Evolutionary conservation across 1,140 invertebrate species (phyloP).

Genomic region (Brachionus rotundiformis): DNA sequence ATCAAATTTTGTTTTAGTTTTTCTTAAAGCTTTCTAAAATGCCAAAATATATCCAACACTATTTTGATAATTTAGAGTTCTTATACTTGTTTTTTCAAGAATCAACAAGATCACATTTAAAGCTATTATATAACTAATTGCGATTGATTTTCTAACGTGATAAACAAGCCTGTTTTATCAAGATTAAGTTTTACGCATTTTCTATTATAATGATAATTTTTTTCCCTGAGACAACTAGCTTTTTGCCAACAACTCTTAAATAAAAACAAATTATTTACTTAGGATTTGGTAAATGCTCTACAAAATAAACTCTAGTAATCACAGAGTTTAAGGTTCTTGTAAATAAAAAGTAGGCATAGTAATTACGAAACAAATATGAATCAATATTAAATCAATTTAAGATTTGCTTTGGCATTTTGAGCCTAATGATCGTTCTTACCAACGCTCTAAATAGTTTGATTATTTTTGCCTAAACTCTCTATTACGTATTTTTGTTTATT

Average conservation of each 20-base stretch:
- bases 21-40: conserved; percentile 3
- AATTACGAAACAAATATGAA: conserved; percentile 23
- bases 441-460: conserved; percentile 7
- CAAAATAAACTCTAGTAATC: background rate
- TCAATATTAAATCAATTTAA: conserved; percentile 31
- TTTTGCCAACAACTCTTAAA: background rate
- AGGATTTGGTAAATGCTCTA: background rate
- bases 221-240: background rate
- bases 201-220: background rate
- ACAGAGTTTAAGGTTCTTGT: background rate
- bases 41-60: conserved; percentile 4
- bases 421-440: conserved; percentile 17
- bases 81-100: background rate
- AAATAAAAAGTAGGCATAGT: conserved; percentile 12
- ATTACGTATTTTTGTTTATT: background rate
- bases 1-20: conserved; percentile 39
- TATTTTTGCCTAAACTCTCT: conserved; percentile 17
- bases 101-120: conserved; percentile 22
- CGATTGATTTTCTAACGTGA: conserved; percentile 5
- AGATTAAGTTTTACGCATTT: conserved; percentile 15
- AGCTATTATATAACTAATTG: background rate
- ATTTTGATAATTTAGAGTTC: conserved; percentile 25
- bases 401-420: conserved; percentile 39
- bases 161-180: conserved; percentile 21
- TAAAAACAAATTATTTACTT: background rate